Base-by-base conservation (phyloP, 2,113 vertebrate species). In the Tachysurus vachellii region DNA sequence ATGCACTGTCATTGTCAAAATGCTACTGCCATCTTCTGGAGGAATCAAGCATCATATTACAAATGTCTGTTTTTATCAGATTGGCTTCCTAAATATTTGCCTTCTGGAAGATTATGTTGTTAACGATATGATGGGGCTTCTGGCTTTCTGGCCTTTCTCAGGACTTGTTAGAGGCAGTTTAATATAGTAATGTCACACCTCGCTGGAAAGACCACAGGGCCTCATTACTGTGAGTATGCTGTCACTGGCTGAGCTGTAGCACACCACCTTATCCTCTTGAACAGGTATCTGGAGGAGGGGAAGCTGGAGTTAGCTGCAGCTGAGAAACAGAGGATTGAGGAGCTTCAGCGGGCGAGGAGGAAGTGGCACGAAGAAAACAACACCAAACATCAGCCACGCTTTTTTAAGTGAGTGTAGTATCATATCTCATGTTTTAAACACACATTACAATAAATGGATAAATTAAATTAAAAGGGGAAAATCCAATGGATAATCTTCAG, bases 241-340 rank as follows among this genome's bases (percentile, higher is more conserved):
- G 59, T 19, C n/a, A 31, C 8, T 59, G 2, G 21, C 16, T 53
- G 47, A n/a, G 21, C 53, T 59, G 31, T 44, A 54, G n/a, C 66
- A 19, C 28, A n/a, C 3, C 47, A 8, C 31, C 91, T 92, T 91
- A 80, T 62, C 71, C 26, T 53, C n/a, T 26, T 86, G 66, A 13
- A 3, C 91, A 96, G 95, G 91, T 93, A 96, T 92, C 94, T 99
- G 90, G 98, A 99, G 92, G 98, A 99, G 92, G 98, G 97, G 66
- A 97, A 97, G 89, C 61, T 99, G 89, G 97, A 99, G 95, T 94
- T 97, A 44, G 98, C 98, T 1, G 92, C 96, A 3, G 91, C 96
- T 68, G 98, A 98, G 85, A 99, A 99, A 85, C 97, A 97, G 93
- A 96, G 97, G 85, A 99, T 99, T 75, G 98, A 99, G 88, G 98